Base-by-base conservation (phyloP, 1,140 invertebrate genomes). In the Musca domestica region DNA sequence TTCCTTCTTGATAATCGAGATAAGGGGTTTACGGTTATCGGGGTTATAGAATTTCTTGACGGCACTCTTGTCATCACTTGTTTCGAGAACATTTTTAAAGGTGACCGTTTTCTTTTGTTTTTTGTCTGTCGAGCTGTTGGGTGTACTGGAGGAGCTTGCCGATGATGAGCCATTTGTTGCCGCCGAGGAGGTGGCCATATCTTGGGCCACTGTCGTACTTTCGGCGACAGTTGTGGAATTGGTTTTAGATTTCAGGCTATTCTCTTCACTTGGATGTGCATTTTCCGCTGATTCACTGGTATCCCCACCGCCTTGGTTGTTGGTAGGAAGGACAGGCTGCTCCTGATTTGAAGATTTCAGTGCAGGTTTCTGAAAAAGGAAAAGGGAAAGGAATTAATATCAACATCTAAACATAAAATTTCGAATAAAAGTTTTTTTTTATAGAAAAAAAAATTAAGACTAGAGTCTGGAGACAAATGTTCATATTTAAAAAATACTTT, bases 1-100 rank as follows among this genome's bases (percentile, higher is more conserved):
- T 41, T 82, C 78, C 70, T 80, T 81, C 58, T 82, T 82, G 72
- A 82, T 82, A 22, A 82, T 82, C 22, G 80, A 78, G 17, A 81
- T 77, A 34, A 81, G 67, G 0, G 80, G 80, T 17, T 68, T 73
- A 30, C 72, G 77, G 65, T 77, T 78, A 61, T 81, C 75, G 3
- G 80, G 80, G 71, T 82, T 82, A 47, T 82, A 81, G 65, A 78
- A 78, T 27, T 78, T 76, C 67, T 81, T 82, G 5, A 81, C 75
- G 51, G 77, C 76, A 63, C 74, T 75, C 68, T 76, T 76, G 71
- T 82, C 80, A 69, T 82, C 80, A 70, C 80, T 81, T 20, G 78
- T 82, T 49, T 82, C 80, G 20, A 81, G 73, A 64, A 81, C 78
- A 64, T 78, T 81, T 70, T 77, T 80, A 61, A 82, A 82, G 30